Evolutionary conservation across 2,113 vertebrate species (phyloP), one percentile per base, ranked within the genome.

Genomic region (Gopherus flavomarginatus): DNA sequence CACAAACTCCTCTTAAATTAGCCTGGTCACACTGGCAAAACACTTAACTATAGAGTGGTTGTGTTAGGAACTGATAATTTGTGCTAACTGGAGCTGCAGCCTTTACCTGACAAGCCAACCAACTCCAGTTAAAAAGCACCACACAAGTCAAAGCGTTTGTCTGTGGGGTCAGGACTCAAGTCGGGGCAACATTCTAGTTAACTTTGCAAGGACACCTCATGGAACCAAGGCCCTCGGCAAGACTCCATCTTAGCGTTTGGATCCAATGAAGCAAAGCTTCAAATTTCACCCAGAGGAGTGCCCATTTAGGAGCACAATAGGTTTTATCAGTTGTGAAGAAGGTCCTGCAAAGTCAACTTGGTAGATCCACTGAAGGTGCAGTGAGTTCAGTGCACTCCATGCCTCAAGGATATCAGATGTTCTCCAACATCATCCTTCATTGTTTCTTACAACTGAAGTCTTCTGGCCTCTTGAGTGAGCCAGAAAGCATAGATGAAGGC

Each of bases 251-350:
- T 26, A 26, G 57, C 38, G 47, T 16, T 22, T 75, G 54, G 81
- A 86, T 44, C 82, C 44, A 78, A 24, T 78, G 79, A 5, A 0
- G 42, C 27, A 21, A 69, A 84, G 24, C 31, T 9, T 14, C 26
- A 57, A 1, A 22, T 59, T 75, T 10, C n/a, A 29, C 21, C 35
- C 14, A 4, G 6, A 27, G 42, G 11, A 21, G 21, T 0, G 2
- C 16, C 82, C 29, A 69, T 78, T 86, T 11, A 0, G 24, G 11
- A 59, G 93, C 0, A 59, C 57, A 59, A 59, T 11, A 59, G 57
- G 27, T 56, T 24, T 11, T 1, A 2, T 81, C n/a, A 47, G 69
- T 54, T 21, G 16, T 0, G 11, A 52, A 9, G 29, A 56, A 27
- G 44, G 54, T 79, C 75, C 78, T 31, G 50, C 50, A 54, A 13